Evolutionary conservation across 2,797 vertebrate genomes (phyloP).

Genomic region (Linurgus olivaceus): DNA sequence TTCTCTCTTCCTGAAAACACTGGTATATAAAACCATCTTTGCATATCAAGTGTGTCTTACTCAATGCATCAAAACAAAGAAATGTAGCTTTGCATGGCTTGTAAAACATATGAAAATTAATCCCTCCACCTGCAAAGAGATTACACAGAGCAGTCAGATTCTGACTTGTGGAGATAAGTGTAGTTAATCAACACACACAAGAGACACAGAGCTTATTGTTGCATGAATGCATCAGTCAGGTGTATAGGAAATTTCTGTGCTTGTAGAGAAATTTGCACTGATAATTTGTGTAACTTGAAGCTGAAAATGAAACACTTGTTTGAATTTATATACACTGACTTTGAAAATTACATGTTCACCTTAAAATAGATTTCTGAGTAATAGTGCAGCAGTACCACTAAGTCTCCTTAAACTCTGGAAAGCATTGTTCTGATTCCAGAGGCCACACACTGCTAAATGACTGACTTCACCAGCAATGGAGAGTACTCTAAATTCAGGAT

Average conservation of each 20-base stretch:
- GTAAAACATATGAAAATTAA: background rate
- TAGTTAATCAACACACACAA: background rate
- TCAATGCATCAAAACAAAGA: background rate
- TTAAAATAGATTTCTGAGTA: slow-evolving; percentile 39
- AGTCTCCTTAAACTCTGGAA: background rate
- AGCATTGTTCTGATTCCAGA: background rate
- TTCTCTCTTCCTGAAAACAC: background rate
- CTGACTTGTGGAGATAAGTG: background rate
- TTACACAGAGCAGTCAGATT: background rate
- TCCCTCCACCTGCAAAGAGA: background rate
- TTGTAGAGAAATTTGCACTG: background rate
- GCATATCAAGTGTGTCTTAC: background rate
- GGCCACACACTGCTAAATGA: background rate
- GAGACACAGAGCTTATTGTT: background rate
- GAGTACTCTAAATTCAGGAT: background rate
- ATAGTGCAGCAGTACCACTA: background rate
- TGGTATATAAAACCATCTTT: background rate
- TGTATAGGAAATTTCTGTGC: background rate
- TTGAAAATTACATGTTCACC: slow-evolving; percentile 41
- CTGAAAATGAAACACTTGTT: slow-evolving; percentile 14
- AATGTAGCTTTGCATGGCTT: background rate
- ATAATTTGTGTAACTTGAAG: background rate
- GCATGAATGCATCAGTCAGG: background rate
- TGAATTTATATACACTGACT: slow-evolving; percentile 17
- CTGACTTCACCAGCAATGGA: background rate